Conservation (phyloP, 2,888 invertebrate genomes). For the Pristionchus arcanus region DNA sequence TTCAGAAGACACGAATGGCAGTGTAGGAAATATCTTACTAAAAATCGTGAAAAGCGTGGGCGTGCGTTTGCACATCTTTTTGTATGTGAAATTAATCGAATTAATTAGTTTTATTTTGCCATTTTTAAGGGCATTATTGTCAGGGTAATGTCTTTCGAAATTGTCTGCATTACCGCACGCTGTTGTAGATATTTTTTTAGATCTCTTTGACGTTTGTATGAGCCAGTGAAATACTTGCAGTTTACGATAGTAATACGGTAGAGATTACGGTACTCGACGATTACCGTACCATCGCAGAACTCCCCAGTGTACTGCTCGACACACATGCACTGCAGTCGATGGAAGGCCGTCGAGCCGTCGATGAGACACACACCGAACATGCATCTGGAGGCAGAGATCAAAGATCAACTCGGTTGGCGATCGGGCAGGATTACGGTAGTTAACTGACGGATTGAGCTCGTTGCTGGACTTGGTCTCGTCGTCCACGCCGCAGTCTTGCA, state of each 20-base stretch:
- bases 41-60: not conserved
- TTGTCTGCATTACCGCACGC: no score
- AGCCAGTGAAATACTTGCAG: no score
- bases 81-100: not conserved
- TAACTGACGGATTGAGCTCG: constrained; percentile 51
- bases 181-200: no score
- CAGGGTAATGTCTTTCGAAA: no score
- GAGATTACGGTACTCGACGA: not conserved
- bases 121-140: not conserved
- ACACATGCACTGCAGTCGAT: constrained; percentile 42
- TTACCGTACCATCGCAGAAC: constrained; percentile 23
- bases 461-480: constrained; percentile 23
- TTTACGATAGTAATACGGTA: no score
- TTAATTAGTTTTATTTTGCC: not conserved
- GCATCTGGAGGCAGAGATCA: not conserved
- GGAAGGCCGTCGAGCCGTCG: constrained; percentile 9
- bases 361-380: constrained; percentile 40
- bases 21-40: constrained; percentile 39
- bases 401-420: not conserved
- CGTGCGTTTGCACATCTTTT: not conserved
- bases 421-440: not conserved
- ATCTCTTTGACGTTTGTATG: not conserved
- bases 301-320: constrained; percentile 51
- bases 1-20: constrained; percentile 47
- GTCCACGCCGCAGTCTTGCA: constrained; percentile 50